Evolutionary conservation across 2,888 invertebrate species (phyloP).

Genomic region (Hemithea aestivaria): DNA sequence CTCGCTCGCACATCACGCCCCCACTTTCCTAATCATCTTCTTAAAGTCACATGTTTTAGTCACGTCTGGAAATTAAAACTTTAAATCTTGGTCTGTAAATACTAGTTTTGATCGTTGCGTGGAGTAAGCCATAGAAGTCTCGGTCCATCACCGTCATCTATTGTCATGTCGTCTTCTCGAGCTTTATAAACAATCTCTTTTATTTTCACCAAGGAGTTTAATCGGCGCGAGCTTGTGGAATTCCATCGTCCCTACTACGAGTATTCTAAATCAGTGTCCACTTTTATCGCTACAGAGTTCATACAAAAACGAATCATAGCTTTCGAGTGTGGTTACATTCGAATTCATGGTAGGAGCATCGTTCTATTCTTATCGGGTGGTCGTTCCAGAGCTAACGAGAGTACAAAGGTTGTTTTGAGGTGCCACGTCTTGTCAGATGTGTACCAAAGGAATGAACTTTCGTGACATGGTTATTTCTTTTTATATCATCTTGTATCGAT

Average conservation of each 20-base stretch:
- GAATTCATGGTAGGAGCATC: conserved; percentile 16
- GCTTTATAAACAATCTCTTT: conserved; percentile 77
- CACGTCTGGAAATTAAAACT: conserved; percentile 69
- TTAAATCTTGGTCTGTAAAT: conserved; percentile 66
- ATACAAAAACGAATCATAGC: neutral
- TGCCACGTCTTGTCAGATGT: conserved; percentile 65
- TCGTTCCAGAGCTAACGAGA: conserved; percentile 67
- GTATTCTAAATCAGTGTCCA: conserved; percentile 13
- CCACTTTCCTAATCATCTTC: conserved; percentile 74
- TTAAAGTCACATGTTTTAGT: conserved; percentile 73
- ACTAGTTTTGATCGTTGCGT: conserved; percentile 59
- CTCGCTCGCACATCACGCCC: conserved; percentile 74
- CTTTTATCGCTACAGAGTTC: too few relatives aligned
- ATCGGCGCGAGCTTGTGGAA: conserved; percentile 73
- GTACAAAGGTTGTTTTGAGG: conserved; percentile 74
- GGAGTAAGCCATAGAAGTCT: conserved; percentile 47
- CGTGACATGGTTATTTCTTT: conserved; percentile 52
- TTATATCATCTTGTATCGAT: conserved; percentile 30
- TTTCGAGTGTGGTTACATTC: conserved; percentile 12
- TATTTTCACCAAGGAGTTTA: conserved; percentile 76
- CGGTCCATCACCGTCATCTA: conserved; percentile 72
- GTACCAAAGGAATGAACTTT: conserved; percentile 53
- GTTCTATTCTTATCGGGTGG: conserved; percentile 73
- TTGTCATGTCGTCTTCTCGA: conserved; percentile 75
- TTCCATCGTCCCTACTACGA: conserved; percentile 44